Percentiles rank a stretch among this genome's conserved stretches.
Evolutionary conservation across 1,140 invertebrate genomes (phyloP).

Genomic region (Euura saliciscinereae): DNA sequence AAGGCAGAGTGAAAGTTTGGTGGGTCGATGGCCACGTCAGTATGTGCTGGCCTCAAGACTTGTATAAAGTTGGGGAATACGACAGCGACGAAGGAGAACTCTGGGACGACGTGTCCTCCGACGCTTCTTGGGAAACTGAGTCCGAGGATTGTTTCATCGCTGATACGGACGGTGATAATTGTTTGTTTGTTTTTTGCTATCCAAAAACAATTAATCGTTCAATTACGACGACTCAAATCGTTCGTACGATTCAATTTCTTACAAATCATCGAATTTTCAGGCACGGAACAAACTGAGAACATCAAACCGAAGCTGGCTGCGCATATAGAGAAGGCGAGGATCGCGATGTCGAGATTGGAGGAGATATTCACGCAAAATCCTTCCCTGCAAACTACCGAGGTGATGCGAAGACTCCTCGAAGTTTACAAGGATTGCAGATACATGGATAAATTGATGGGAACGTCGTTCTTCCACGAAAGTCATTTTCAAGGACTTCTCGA

Average conservation of each 20-base stretch:
- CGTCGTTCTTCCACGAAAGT: constrained; percentile 83
- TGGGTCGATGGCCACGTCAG: constrained; percentile 87
- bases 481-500: constrained; percentile 74
- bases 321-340: constrained; percentile 76
- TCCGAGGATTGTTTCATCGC: constrained; percentile 63
- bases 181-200: constrained; percentile 21
- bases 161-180: constrained; percentile 41
- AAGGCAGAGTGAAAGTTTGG: constrained; percentile 83
- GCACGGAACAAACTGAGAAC: constrained; percentile 50
- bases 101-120: constrained; percentile 72
- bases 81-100: constrained; percentile 80
- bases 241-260: not conserved
- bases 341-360: constrained; percentile 75
- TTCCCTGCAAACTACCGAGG: constrained; percentile 71
- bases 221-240: not conserved
- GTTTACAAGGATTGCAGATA: constrained; percentile 88
- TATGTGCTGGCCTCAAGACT: constrained; percentile 90
- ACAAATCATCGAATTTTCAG: not conserved
- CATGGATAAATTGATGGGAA: constrained; percentile 83
- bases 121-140: constrained; percentile 84
- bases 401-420: constrained; percentile 79
- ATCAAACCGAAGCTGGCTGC: constrained; percentile 72
- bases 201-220: constrained; percentile 15
- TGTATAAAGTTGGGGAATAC: constrained; percentile 78
- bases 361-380: constrained; percentile 79